Evolutionary conservation across 2,888 invertebrate species (phyloP).

Genomic region (Siphlonurus alternatus): DNA sequence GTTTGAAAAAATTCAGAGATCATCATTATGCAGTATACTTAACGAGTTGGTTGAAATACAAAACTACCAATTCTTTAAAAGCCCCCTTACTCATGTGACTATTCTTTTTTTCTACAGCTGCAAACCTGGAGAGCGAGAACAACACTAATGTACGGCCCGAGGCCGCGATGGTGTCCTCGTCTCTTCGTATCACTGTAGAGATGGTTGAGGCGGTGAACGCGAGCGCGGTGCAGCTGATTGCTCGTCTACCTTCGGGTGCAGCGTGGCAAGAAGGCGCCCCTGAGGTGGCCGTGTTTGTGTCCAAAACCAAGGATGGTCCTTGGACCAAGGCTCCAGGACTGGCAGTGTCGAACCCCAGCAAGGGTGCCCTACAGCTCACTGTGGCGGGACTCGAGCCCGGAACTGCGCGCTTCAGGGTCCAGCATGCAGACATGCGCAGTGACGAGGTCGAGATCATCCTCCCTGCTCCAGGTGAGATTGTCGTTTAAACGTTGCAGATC

Average conservation of each 20-base stretch:
- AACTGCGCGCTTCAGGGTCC: constrained; percentile 9
- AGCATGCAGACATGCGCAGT: constrained; percentile 9
- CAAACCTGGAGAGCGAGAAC: neutral
- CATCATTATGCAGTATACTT: too few relatives aligned
- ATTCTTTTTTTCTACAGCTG: neutral
- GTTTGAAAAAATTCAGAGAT: too few relatives aligned
- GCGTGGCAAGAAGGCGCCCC: neutral
- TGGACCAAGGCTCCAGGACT: constrained; percentile 1
- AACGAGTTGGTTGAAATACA: too few relatives aligned
- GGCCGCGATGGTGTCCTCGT: neutral
- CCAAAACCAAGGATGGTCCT: neutral
- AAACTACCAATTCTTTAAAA: too few relatives aligned
- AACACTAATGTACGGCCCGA: neutral
- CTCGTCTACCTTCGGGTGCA: neutral
- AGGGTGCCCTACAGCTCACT: neutral
- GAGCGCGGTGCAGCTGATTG: constrained; percentile 23
- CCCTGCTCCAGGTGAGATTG: constrained; percentile 12
- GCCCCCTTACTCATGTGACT: neutral
- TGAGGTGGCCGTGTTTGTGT: neutral
- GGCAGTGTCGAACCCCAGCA: neutral
- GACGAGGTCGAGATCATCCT: constrained; percentile 12
- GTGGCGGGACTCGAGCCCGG: constrained; percentile 18
- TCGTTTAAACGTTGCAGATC: too few relatives aligned
- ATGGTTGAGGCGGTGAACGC: constrained; percentile 26
- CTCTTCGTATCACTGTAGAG: constrained; percentile 14